Percentiles rank a stretch among this genome's conserved stretches.
phyloP scores from a whole-genome alignment of 1,140 invertebrate species.

The Probaryconus sp. region DNA sequence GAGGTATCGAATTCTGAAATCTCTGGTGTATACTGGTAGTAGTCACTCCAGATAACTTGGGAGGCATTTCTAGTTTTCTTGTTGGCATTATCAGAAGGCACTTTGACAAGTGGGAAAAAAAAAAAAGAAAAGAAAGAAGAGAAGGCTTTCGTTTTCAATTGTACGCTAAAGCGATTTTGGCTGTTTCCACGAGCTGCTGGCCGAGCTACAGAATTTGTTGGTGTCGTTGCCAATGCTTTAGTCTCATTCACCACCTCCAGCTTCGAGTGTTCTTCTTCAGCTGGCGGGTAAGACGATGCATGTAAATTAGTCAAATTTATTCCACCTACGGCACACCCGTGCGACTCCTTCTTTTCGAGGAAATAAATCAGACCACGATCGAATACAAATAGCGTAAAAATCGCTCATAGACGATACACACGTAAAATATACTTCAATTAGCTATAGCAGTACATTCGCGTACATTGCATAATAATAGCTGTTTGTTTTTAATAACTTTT shows the following conservation, averaged over 20 bases:
- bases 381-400: slow-evolving; percentile 34
- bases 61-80: slow-evolving; percentile 41
- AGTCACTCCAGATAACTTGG: slow-evolving; percentile 13
- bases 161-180: slow-evolving; percentile 25
- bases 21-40: slow-evolving; percentile 5
- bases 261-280: slow-evolving; percentile 18
- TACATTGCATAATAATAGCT: slow-evolving; percentile 40
- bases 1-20: slow-evolving; percentile 30
- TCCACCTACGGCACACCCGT: slow-evolving; percentile 52
- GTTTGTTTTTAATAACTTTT: too few relatives aligned
- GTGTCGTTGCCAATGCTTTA: slow-evolving; percentile 26
- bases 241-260: slow-evolving; percentile 1
- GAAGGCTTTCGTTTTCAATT: slow-evolving; percentile 39
- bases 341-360: slow-evolving; percentile 37
- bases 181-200: slow-evolving; percentile 18
- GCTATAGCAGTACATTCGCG: slow-evolving; percentile 31
- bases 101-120: slow-evolving; percentile 24
- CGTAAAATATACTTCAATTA: slow-evolving; percentile 51
- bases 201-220: slow-evolving; percentile 8
- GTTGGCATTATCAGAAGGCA: slow-evolving; percentile 34
- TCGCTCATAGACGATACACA: slow-evolving; percentile 33
- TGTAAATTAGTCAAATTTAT: slow-evolving; percentile 58
- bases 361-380: slow-evolving; percentile 52
- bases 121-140: background rate
- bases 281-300: slow-evolving; percentile 31